phyloP scores from a whole-genome alignment of 2,797 vertebrate species.

The Sciurus carolinensis region DNA sequence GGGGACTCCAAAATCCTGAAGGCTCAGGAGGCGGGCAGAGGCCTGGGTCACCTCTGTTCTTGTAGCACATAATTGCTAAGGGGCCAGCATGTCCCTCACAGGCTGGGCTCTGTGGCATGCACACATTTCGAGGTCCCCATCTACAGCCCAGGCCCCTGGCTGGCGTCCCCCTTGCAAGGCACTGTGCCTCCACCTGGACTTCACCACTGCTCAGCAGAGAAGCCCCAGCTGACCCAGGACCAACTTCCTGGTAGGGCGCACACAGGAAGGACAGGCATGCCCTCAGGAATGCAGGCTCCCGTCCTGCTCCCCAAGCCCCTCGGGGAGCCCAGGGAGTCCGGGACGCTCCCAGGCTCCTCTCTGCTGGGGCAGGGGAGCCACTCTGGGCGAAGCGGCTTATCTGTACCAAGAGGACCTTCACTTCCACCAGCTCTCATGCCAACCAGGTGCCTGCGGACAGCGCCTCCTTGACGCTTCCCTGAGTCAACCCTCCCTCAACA shows the following conservation, averaged over 20 bases:
- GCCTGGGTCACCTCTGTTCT: neutral
- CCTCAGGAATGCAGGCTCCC: neutral
- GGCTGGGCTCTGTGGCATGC: neutral
- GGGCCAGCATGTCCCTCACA: neutral
- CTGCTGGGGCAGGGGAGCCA: neutral
- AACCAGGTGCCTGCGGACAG: neutral
- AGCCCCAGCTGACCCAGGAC: neutral
- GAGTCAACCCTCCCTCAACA: neutral
- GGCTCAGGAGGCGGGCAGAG: neutral
- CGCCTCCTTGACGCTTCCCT: neutral
- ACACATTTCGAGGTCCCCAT: neutral
- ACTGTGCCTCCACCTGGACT: neutral
- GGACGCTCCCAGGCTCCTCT: neutral
- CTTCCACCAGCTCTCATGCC: rapidly evolving
- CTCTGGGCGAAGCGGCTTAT: neutral
- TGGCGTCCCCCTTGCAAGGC: neutral
- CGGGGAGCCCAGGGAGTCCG: neutral
- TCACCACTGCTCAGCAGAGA: neutral
- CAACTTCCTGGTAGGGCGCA: too few relatives aligned
- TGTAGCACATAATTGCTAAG: neutral
- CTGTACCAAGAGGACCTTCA: neutral
- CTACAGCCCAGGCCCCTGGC: neutral
- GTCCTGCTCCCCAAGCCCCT: neutral
- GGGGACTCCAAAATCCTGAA: neutral
- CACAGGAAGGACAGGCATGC: neutral